phyloP scores from a whole-genome alignment of 2,888 invertebrate genomes.

The Heterodera filipjevi region DNA sequence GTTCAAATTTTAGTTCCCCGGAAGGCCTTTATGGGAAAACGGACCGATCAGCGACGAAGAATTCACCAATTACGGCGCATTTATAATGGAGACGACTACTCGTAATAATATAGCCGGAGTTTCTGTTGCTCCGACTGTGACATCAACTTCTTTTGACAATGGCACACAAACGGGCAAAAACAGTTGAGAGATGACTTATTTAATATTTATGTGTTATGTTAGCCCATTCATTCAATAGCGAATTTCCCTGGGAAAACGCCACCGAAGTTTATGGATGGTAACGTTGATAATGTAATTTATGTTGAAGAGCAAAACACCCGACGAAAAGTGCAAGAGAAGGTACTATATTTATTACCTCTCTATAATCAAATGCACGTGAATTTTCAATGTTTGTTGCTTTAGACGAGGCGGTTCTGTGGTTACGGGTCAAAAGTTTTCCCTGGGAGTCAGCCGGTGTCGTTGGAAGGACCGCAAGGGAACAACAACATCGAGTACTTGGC shows the following conservation, averaged over 20 bases:
- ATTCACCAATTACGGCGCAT: slow-evolving; percentile 27
- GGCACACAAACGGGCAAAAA: background rate
- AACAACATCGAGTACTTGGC: slow-evolving; percentile 78
- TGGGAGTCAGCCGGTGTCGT: slow-evolving; percentile 94
- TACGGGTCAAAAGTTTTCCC: slow-evolving; percentile 78
- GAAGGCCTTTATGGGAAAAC: slow-evolving; percentile 52
- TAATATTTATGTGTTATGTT: background rate
- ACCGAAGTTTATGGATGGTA: slow-evolving; percentile 58
- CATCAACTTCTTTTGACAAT: background rate
- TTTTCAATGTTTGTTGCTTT: slow-evolving; percentile 12
- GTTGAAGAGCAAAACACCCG: slow-evolving; percentile 46
- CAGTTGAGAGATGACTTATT: background rate
- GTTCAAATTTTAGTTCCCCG: slow-evolving; percentile 48
- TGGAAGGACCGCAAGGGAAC: slow-evolving; percentile 72
- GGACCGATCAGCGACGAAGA: slow-evolving; percentile 38
- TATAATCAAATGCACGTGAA: slow-evolving; percentile 10
- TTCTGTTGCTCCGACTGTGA: background rate
- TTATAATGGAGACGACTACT: slow-evolving; percentile 1
- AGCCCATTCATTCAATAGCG: background rate
- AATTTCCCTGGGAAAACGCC: background rate
- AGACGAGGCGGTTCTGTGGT: slow-evolving; percentile 28
- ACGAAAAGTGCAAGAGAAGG: slow-evolving; percentile 20
- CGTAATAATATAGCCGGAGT: background rate
- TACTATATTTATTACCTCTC: background rate
- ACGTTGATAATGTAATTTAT: slow-evolving; percentile 44